phyloP scores from a whole-genome alignment of 1,140 invertebrate genomes.

The Whitmania pigra region DNA sequence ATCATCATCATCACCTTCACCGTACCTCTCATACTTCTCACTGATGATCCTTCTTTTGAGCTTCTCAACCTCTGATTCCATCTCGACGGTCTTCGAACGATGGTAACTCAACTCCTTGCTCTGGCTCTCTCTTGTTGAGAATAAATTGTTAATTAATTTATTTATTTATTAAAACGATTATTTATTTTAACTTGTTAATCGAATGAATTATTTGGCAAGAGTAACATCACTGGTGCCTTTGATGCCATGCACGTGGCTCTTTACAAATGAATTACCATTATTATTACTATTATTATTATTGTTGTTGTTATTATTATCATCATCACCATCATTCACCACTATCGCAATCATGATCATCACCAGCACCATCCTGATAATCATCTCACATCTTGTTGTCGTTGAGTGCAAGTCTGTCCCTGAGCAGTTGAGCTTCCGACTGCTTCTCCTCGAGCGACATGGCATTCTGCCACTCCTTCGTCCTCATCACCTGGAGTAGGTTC shows the following conservation, averaged over 20 bases:
- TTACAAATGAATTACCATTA: not conserved
- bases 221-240: not conserved
- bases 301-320: not conserved
- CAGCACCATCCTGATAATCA: not conserved
- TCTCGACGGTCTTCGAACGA: conserved; percentile 38
- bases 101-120: conserved; percentile 38
- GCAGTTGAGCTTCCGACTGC: conserved; percentile 39
- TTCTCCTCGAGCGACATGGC: conserved; percentile 39
- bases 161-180: not conserved
- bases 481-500: conserved; percentile 35
- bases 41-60: conserved; percentile 38
- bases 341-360: not conserved
- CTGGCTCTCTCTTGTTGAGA: conserved; percentile 35
- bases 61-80: conserved; percentile 41
- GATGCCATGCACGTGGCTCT: no score
- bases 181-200: not conserved
- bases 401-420: conserved; percentile 39
- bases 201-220: not conserved
- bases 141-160: no score
- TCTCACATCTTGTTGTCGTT: conserved; percentile 43
- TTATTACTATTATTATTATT: not conserved
- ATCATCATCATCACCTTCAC: not conserved
- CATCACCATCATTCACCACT: not conserved
- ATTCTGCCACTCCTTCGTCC: conserved; percentile 41
- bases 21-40: conserved; percentile 41